These are phyloP conservation scores for Nematostella vectensis DNA, from an alignment of 92 coral and sea anemone species.

Conservation along the genomic window DNA sequence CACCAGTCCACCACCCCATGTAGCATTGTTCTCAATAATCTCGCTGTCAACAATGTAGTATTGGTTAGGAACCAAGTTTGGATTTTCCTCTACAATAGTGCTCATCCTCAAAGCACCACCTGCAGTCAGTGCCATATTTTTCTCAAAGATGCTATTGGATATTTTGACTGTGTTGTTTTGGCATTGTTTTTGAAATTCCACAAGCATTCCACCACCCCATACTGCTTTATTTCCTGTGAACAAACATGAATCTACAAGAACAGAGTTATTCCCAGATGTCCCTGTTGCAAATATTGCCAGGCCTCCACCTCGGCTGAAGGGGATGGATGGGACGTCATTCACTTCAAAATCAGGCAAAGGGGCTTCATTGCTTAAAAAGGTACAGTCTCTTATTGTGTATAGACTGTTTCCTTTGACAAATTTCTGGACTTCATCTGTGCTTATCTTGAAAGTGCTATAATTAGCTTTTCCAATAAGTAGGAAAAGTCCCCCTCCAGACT, in stretches of 20 bases:
- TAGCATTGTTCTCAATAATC: slow-evolving; percentile 34
- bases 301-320: slow-evolving; percentile 73
- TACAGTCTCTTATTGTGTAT: slow-evolving; percentile 18
- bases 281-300: slow-evolving; percentile 58
- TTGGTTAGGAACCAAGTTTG: slow-evolving; percentile 18
- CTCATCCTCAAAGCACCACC: slow-evolving; percentile 62
- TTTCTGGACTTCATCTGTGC: slow-evolving; percentile 6
- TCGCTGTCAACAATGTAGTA: slow-evolving; percentile 17
- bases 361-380: slow-evolving; percentile 28
- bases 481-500: slow-evolving; percentile 41
- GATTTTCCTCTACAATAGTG: slow-evolving; percentile 18
- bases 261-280: slow-evolving; percentile 31
- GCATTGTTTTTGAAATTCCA: slow-evolving; percentile 38
- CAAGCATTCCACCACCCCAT: slow-evolving; percentile 83
- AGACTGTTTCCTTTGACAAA: slow-evolving; percentile 16
- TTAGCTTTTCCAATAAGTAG: slow-evolving; percentile 10
- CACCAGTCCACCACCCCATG: slow-evolving; percentile 55
- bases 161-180: slow-evolving; percentile 50
- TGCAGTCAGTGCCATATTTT: slow-evolving; percentile 43
- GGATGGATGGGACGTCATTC: slow-evolving; percentile 26
- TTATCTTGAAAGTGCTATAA: slow-evolving; percentile 14
- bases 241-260: slow-evolving; percentile 43
- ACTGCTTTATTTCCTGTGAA: slow-evolving; percentile 62
- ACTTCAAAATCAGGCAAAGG: slow-evolving; percentile 20
- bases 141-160: slow-evolving; percentile 33